Base-by-base conservation (phyloP, 1,140 invertebrate genomes). In the Cryptotermes secundus region DNA sequence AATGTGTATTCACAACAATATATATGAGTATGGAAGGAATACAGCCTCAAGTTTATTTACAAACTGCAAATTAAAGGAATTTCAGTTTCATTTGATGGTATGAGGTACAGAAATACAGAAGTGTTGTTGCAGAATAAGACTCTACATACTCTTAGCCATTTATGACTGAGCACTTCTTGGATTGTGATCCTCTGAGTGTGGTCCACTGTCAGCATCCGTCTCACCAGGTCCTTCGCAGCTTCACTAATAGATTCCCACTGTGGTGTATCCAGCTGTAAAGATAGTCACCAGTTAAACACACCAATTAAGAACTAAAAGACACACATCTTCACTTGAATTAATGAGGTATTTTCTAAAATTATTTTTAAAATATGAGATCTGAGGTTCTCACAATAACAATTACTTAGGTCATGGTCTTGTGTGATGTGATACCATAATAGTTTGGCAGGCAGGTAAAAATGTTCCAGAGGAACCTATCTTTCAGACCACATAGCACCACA, bases 201-300 rank as follows among this genome's bases (percentile, higher is more conserved):
- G 91, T 99, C 97, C 65, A 96, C 95, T 34, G 94, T 95, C 85
- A 99, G 92, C 96, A 99, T 97, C 89, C 95, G 95, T 88, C 95
- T 95, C 83, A 99, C 94, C 84, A 99, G 91, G 91, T 99, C 98
- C 91, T 98, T 99, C 14, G 97, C 98, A 85, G 94, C 92, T 87
- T 98, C 96, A 89, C 97, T 98, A 84, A 99, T 95, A 84, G 93
- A 93, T 88, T 97, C 95, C 98, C 97, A 99, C 85, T 95, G 93
- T 22, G 96, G 93, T 42, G 94, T 92, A 87, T 96, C 95, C 90
- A 97, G 93, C 96, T 97, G 90, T 6, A 92, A 93, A 86, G 19
- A 34, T 2, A 79, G 59, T 34, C 22, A 83, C 6, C 2, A 83
- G n/a, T 65, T 65, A 22, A 42, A 42, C n/a, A 34, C 12, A 82